A percentile compares a stretch with the other conserved stretches of the same genome.
phyloP scores from a whole-genome alignment of 2,113 vertebrate genomes.

The Collichthys lucidus region DNA sequence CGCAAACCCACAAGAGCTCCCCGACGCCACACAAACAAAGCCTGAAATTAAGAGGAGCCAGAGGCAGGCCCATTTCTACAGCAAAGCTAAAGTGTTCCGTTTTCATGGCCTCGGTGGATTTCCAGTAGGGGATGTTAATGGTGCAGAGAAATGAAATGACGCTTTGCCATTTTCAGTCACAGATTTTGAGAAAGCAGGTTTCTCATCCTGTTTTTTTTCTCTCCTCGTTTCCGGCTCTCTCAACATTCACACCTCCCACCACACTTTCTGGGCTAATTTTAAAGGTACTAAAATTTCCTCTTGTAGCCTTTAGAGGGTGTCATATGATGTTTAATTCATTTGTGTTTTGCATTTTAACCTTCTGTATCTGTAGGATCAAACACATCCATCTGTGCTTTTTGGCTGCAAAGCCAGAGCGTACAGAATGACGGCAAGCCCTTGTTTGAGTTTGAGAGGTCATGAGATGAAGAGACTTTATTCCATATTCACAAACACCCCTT shows the following conservation, averaged over 20 bases:
- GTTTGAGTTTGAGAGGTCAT: constrained; percentile 64
- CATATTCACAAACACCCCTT: constrained; percentile 56
- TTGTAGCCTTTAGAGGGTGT: constrained; percentile 54
- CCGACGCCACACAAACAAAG: constrained; percentile 81
- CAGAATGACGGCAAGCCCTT: constrained; percentile 40
- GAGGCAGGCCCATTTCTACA: constrained; percentile 76
- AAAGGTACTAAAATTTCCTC: constrained; percentile 57
- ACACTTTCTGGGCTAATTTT: constrained; percentile 57
- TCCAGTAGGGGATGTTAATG: constrained; percentile 55
- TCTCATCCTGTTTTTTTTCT: constrained; percentile 23
- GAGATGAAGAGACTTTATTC: constrained; percentile 54
- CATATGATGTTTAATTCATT: constrained; percentile 75
- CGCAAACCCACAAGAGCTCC: constrained; percentile 77
- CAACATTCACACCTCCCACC: constrained; percentile 59
- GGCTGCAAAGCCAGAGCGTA: constrained; percentile 37
- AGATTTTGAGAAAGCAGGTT: constrained; percentile 57
- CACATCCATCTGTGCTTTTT: constrained; percentile 49
- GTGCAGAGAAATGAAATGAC: constrained; percentile 42
- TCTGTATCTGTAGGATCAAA: constrained; percentile 58
- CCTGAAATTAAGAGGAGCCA: constrained; percentile 82
- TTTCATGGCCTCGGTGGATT: constrained; percentile 74
- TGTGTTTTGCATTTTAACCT: constrained; percentile 70
- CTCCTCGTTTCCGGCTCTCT: constrained; percentile 20
- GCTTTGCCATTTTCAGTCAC: constrained; percentile 56
- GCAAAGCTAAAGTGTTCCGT: constrained; percentile 78